Evolutionary conservation across 2,797 vertebrate genomes (phyloP).

Genomic region (Orestias chungarensis): DNA sequence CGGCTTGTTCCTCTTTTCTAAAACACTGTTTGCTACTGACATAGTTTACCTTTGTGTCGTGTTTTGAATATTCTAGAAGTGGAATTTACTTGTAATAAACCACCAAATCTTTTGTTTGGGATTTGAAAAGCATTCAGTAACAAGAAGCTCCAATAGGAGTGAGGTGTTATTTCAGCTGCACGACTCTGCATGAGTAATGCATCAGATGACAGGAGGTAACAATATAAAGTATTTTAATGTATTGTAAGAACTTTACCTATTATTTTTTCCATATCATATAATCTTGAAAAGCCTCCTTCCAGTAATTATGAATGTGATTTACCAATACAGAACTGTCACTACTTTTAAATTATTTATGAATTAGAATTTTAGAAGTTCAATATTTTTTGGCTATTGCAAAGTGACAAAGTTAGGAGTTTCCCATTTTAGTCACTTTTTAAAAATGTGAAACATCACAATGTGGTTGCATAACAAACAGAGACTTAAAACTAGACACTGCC

Average conservation of each 20-base stretch:
- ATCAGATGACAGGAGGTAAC: neutral
- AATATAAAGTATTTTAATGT: too few relatives aligned
- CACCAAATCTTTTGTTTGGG: neutral
- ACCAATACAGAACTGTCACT: neutral
- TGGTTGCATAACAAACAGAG: neutral
- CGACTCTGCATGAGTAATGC: neutral
- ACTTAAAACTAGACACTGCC: neutral
- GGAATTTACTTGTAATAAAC: neutral
- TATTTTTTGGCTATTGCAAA: neutral
- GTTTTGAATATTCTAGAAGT: neutral
- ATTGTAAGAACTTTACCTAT: too few relatives aligned
- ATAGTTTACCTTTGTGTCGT: neutral
- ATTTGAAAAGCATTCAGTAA: neutral
- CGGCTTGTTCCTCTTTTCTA: slow-evolving; percentile 8
- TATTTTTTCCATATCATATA: neutral
- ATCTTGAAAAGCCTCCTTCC: neutral
- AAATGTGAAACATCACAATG: neutral
- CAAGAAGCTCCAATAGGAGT: neutral
- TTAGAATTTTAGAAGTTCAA: neutral
- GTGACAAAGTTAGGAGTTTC: too few relatives aligned
- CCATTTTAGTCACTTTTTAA: too few relatives aligned
- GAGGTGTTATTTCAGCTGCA: neutral
- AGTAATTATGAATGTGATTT: neutral
- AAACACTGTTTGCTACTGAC: neutral
- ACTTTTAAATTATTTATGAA: neutral